A percentile compares a stretch with the other conserved stretches of the same genome.
Conservation (phyloP, 1,140 invertebrate genomes). For the Meloidogyne hapla region DNA sequence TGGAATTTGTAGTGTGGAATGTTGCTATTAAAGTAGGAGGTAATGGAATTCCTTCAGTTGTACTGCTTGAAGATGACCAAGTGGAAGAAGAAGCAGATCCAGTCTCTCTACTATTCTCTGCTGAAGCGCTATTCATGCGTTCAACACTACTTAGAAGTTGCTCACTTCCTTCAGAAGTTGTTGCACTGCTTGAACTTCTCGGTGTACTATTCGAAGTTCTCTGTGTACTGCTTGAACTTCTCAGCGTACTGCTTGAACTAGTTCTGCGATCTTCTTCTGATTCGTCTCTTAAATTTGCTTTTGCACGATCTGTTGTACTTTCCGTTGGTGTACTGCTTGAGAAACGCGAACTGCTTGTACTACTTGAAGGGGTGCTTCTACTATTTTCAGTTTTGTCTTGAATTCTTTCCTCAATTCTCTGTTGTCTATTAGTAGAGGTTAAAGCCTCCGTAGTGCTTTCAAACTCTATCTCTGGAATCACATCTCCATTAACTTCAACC, state of each 20-base stretch:
- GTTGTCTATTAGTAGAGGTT: background rate
- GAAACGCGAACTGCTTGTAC: background rate
- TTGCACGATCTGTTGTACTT: background rate
- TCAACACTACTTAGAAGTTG: conserved; percentile 26
- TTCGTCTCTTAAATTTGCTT: background rate
- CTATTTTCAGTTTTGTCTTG: background rate
- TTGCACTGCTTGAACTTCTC: conserved; percentile 14
- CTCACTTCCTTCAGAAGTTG: background rate
- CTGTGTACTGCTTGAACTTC: conserved; percentile 10
- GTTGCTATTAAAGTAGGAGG: conserved; percentile 3
- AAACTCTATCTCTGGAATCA: background rate
- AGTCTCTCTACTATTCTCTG: conserved; percentile 13
- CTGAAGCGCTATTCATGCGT: conserved; percentile 1
- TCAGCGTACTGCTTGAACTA: conserved; percentile 7
- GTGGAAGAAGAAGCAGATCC: background rate
- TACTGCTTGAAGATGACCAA: conserved; percentile 5
- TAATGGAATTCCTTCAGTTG: background rate
- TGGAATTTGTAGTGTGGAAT: conserved; percentile 24
- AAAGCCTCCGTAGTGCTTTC: background rate
- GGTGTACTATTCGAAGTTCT: conserved; percentile 18
- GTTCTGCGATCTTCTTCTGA: background rate
- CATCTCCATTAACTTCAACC: background rate
- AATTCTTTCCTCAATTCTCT: background rate
- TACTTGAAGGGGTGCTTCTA: conserved; percentile 4
- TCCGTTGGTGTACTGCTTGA: conserved; percentile 12